Evolutionary conservation across 2,113 vertebrate species (phyloP).

Genomic region (Grallaria varia): DNA sequence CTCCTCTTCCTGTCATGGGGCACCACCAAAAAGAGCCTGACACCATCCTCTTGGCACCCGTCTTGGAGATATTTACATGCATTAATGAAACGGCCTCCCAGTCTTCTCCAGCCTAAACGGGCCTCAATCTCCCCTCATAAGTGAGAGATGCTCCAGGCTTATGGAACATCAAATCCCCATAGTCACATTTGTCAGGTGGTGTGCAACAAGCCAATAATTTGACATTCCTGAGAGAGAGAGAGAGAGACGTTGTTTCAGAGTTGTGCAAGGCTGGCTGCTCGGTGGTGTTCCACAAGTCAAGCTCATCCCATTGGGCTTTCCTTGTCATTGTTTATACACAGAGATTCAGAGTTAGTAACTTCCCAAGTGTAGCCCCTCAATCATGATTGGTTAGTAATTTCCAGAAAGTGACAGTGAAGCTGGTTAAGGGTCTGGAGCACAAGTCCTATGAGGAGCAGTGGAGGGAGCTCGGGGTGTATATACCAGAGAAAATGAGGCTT

Average conservation of each 20-base stretch:
- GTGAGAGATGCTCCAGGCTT: not conserved
- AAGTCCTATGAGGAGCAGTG: too few species aligned
- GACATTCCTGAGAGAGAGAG: not conserved
- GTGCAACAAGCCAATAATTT: not conserved
- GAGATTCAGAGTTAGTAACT: not conserved
- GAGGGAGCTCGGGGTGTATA: not conserved
- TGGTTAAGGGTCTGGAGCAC: not conserved
- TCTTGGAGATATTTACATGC: not conserved
- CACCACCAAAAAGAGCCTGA: not conserved
- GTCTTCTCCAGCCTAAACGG: not conserved
- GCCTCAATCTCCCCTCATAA: not conserved
- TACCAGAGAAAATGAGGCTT: not conserved
- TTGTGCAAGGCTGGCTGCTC: not conserved
- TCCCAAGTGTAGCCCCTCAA: fast-evolving
- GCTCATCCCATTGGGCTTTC: not conserved
- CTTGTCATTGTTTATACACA: not conserved
- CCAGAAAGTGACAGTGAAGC: too few species aligned
- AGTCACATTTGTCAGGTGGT: fast-evolving
- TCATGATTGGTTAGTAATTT: not conserved
- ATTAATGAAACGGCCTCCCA: not conserved
- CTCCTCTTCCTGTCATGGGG: fast-evolving
- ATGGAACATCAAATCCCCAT: not conserved
- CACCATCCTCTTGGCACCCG: not conserved
- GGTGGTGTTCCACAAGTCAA: fast-evolving
- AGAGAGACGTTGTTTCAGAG: not conserved